phyloP scores from a whole-genome alignment of 2,888 invertebrate genomes.

The Lobophora halterata region DNA sequence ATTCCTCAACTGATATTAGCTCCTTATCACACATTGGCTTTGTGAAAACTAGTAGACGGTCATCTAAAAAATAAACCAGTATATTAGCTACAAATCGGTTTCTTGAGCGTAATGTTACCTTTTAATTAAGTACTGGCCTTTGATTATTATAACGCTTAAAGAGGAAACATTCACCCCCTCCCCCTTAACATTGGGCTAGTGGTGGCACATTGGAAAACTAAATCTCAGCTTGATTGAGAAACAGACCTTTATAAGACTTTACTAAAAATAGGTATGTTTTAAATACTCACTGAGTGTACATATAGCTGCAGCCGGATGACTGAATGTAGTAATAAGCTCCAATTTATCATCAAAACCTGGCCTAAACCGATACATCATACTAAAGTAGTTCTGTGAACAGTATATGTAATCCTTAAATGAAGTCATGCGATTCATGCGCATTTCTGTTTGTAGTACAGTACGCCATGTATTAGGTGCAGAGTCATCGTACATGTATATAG shows the following conservation, averaged over 20 bases:
- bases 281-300: slow-evolving; percentile 55
- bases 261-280: background rate
- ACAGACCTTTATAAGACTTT: too few relatives aligned
- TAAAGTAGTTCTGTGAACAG: slow-evolving; percentile 60
- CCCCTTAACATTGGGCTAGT: too few relatives aligned
- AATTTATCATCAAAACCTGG: slow-evolving; percentile 48
- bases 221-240: too few relatives aligned
- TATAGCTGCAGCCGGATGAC: slow-evolving; percentile 50
- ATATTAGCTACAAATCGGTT: too few relatives aligned
- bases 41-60: slow-evolving; percentile 53
- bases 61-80: slow-evolving; percentile 43
- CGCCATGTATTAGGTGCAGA: slow-evolving; percentile 48
- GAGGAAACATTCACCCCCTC: too few relatives aligned
- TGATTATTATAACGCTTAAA: too few relatives aligned
- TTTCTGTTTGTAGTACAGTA: slow-evolving; percentile 40
- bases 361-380: slow-evolving; percentile 53
- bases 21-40: slow-evolving; percentile 44
- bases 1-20: slow-evolving; percentile 51
- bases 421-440: slow-evolving; percentile 49
- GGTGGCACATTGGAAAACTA: too few relatives aligned
- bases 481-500: slow-evolving; percentile 56
- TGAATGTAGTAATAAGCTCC: slow-evolving; percentile 44
- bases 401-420: slow-evolving; percentile 61
- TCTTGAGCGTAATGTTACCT: too few relatives aligned
- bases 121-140: too few relatives aligned